Conservation (phyloP, 2,113 vertebrate species). For the Trochalopteron elliotii region DNA sequence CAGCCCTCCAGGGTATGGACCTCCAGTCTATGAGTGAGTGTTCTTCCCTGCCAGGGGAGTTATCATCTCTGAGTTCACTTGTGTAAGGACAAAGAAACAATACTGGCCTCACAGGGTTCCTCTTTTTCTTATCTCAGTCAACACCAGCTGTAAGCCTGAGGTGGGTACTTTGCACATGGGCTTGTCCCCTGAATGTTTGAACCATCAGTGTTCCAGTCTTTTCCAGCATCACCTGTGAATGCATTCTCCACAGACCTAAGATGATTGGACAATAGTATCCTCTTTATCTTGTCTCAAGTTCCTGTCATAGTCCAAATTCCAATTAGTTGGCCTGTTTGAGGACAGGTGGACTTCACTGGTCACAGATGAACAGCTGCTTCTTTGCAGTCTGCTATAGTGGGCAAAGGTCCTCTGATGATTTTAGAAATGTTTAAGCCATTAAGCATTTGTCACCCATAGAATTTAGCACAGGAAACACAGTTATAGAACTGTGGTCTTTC, state of each 20-base stretch:
- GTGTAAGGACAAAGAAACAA: neutral
- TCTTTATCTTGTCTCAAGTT: neutral
- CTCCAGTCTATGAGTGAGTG: neutral
- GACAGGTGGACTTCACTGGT: neutral
- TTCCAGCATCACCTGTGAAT: neutral
- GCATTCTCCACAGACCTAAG: neutral
- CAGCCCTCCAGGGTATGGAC: neutral
- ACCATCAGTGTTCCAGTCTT: neutral
- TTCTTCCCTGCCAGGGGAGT: neutral
- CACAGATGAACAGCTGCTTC: neutral
- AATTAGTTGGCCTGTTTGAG: neutral
- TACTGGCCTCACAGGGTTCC: fast-evolving
- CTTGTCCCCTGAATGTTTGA: neutral
- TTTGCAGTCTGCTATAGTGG: neutral
- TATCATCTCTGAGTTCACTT: neutral
- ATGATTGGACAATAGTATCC: neutral
- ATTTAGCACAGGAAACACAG: neutral
- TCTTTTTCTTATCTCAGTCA: neutral
- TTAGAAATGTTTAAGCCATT: neutral
- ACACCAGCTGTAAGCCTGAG: neutral
- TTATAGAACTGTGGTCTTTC: neutral
- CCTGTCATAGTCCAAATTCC: no score
- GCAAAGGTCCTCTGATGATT: neutral
- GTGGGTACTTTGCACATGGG: neutral
- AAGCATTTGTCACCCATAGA: neutral